Conservation (phyloP, 37 sponge, comb jelly and placozoan species). For the Hexactinellida sp. region DNA sequence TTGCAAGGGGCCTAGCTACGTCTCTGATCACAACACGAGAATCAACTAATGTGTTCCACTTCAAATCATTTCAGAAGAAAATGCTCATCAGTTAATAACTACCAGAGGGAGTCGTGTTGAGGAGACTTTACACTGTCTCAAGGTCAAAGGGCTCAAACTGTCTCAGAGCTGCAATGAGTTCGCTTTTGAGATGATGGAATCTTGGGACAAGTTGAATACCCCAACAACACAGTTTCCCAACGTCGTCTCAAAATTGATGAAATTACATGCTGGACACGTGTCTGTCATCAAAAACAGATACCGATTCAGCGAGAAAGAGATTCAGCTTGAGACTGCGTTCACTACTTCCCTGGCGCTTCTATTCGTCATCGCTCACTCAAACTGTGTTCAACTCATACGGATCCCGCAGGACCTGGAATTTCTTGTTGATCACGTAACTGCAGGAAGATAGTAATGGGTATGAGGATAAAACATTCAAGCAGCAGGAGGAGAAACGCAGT, state of each 20-base stretch:
- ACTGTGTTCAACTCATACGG: constrained; percentile 10
- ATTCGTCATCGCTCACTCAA: background rate
- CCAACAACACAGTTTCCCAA: background rate
- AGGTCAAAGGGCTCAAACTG: background rate
- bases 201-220: background rate
- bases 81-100: background rate
- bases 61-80: background rate
- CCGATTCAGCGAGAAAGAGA: background rate
- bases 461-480: background rate
- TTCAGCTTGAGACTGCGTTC: constrained; percentile 13
- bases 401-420: constrained; percentile 10
- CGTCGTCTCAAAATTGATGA: background rate
- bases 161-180: too few relatives aligned
- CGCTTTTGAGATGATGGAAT: background rate
- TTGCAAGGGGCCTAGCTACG: too few relatives aligned
- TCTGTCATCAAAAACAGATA: background rate
- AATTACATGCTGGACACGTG: background rate
- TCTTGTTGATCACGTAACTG: constrained; percentile 11
- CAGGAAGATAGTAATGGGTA: background rate
- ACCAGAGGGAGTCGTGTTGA: background rate
- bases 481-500: background rate
- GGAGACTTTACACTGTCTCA: constrained; percentile 8
- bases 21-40: background rate
- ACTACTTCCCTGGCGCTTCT: background rate
- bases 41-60: background rate